These are phyloP conservation scores for Distichodus sexfasciatus DNA, from an alignment of 2,797 vertebrate genomes.

Conservation along the genomic window DNA sequence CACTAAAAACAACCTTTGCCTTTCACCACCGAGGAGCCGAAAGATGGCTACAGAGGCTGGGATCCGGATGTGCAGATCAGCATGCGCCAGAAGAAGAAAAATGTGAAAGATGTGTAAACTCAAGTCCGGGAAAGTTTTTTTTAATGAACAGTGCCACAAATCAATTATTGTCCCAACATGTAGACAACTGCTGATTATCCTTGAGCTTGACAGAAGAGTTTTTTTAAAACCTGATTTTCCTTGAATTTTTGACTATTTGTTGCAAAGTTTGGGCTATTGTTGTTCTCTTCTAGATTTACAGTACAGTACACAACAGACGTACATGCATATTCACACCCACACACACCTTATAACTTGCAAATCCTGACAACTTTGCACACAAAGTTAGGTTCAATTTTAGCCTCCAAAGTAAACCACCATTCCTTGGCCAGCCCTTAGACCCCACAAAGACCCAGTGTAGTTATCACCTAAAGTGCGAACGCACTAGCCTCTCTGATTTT, in stretches of 20 bases:
- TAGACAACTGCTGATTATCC: too few relatives aligned
- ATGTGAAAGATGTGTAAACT: not conserved
- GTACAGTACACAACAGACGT: conserved; percentile 22
- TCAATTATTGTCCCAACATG: too few relatives aligned
- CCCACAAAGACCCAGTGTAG: conserved; percentile 75
- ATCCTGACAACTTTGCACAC: conserved; percentile 75
- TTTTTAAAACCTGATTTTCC: too few relatives aligned
- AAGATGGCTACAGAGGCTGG: conserved; percentile 21
- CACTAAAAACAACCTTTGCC: conserved; percentile 63
- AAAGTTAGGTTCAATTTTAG: conserved; percentile 66
- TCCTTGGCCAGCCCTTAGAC: conserved; percentile 56
- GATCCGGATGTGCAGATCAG: not conserved
- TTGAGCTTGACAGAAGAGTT: too few relatives aligned
- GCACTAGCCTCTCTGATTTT: conserved; percentile 64
- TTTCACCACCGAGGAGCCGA: conserved; percentile 66
- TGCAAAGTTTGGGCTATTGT: too few relatives aligned
- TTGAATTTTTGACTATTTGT: too few relatives aligned
- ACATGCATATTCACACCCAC: conserved; percentile 39
- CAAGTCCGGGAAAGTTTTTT: not conserved
- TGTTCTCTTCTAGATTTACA: not conserved
- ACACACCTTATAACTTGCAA: conserved; percentile 66
- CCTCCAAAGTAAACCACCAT: conserved; percentile 71
- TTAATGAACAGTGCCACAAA: not conserved
- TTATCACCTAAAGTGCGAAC: conserved; percentile 78
- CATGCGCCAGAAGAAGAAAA: not conserved